Base-by-base conservation (phyloP, 2,797 vertebrate genomes). In the Sphenopsis melanotis region DNA sequence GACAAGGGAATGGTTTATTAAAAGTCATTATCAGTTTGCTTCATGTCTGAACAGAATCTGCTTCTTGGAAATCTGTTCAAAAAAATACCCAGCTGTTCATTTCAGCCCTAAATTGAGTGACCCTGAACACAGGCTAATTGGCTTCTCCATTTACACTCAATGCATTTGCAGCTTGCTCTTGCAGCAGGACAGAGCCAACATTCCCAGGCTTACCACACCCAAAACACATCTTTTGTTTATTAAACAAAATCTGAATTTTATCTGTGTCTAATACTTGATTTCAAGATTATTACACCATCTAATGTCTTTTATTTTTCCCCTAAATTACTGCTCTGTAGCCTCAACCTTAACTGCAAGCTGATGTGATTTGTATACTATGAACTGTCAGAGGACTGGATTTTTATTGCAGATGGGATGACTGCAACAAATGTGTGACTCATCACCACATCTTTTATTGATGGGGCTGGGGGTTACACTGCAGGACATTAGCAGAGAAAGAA, bases 391-490 rank as follows among this genome's bases (percentile, higher is more conserved):
- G 37, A 66, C 49, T 26, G 64, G 64, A 74, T 53, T 70, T 96
- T 95, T 95, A 96, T 65, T 86, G 82, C 0, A 0, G 41, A 70
- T 93, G 85, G 39, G 66, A 87, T 74, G 80, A 90, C 80, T 87
- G 56, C 66, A 90, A 64, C 10, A 50, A 70, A 82, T 19, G 80
- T 70, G 76, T 96, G 95, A 95, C 87, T 96, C 96, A 94, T 88
- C 92, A 76, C 24, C n/a, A 36, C 93, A 95, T 95, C 74, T 96
- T 96, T 97, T 97, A 96, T 96, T 96, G 89, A 96, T 94, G 87
- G 83, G 74, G 44, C 70, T 79, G 83, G 32, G 63, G 91, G 65
- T 78, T 86, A 90, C 91, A 82, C 89, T 84, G 83, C 80, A 93
- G 74, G 93, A 84, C 83, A 77, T 77, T 84, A 88, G 63, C 91